These are phyloP conservation scores for Corythoichthys haematopterus DNA, from an alignment of 2,113 vertebrate genomes.

Conservation along the genomic window DNA sequence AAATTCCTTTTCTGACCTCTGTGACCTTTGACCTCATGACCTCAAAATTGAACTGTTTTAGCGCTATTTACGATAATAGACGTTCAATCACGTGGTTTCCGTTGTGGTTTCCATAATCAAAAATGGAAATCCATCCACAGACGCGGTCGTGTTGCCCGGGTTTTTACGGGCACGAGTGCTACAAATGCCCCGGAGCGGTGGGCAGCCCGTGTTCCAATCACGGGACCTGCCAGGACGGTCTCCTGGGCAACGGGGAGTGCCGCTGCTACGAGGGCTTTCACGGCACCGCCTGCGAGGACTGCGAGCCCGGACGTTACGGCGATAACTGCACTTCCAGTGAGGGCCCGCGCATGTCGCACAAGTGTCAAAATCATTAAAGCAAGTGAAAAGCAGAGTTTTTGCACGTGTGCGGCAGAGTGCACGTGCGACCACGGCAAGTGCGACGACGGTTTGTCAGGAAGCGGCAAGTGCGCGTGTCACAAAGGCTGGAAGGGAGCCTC, in stretches of 20 bases:
- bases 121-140: constrained; percentile 54
- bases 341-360: background rate
- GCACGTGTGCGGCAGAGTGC: constrained; percentile 75
- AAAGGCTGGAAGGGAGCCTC: constrained; percentile 83
- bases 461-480: constrained; percentile 82
- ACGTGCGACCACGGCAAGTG: constrained; percentile 82
- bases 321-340: constrained; percentile 73
- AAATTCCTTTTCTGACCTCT: no score
- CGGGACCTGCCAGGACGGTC: constrained; percentile 82
- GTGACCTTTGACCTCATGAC: no score
- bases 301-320: constrained; percentile 87
- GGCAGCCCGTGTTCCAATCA: constrained; percentile 83
- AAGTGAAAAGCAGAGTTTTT: background rate
- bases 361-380: background rate
- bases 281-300: constrained; percentile 89
- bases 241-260: constrained; percentile 83
- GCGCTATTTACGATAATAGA: no score
- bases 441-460: constrained; percentile 80
- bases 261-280: constrained; percentile 91
- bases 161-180: constrained; percentile 86
- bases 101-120: no score
- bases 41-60: no score
- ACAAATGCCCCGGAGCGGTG: constrained; percentile 81
- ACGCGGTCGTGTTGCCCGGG: constrained; percentile 83
- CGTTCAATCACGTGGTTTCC: no score